A percentile compares a stretch with the other conserved stretches of the same genome.
These are phyloP conservation scores for Lineus longissimus DNA, from an alignment of 1,140 invertebrate genomes.

Conservation along the genomic window DNA sequence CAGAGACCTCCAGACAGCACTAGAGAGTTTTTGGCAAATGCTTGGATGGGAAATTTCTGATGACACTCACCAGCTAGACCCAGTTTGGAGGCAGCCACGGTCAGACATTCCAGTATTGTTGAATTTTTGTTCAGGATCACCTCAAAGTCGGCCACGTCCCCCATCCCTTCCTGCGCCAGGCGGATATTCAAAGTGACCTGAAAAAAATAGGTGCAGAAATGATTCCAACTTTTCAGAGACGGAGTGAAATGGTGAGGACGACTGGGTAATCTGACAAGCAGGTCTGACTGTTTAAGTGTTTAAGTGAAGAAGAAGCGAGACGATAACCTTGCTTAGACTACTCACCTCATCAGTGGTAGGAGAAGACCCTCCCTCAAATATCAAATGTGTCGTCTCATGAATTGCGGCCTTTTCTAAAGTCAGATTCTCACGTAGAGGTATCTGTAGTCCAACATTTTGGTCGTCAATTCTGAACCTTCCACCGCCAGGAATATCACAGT, in stretches of 20 bases:
- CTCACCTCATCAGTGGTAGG: conserved; percentile 34
- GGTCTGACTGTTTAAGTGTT: no score
- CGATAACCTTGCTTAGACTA: no score
- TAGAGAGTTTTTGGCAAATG: no score
- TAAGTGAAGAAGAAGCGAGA: no score
- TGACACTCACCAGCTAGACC: conserved; percentile 21
- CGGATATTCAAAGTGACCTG: conserved; percentile 33
- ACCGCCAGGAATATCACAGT: conserved; percentile 12
- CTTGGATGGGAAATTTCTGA: no score
- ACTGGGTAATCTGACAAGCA: no score
- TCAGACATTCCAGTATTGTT: conserved; percentile 30
- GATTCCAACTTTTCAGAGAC: background rate
- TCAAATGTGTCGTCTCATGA: conserved; percentile 23
- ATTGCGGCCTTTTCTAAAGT: conserved; percentile 31
- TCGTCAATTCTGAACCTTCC: conserved; percentile 34
- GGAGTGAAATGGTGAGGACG: background rate
- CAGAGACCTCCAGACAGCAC: no score
- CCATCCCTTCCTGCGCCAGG: conserved; percentile 18
- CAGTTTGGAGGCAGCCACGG: conserved; percentile 22
- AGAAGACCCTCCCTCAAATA: conserved; percentile 34
- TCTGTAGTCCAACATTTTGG: conserved; percentile 27
- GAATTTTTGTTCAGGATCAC: conserved; percentile 26
- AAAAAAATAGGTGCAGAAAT: background rate
- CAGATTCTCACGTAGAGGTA: conserved; percentile 37
- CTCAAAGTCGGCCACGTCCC: conserved; percentile 18